phyloP scores from a whole-genome alignment of 1,140 invertebrate genomes.

The Orius insidiosus region DNA sequence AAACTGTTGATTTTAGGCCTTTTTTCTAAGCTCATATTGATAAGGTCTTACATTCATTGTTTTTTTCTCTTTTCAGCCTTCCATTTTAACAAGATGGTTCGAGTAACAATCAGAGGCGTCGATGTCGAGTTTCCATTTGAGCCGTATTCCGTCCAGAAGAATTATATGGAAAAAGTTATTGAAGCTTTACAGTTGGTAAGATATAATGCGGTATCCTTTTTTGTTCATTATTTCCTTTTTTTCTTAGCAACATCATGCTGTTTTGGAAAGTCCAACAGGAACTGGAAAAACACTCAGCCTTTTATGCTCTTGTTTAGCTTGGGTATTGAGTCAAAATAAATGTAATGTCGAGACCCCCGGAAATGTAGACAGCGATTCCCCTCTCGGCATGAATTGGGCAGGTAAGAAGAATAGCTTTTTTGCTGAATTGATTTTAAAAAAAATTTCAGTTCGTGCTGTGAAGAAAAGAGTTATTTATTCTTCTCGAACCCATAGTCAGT shows the following conservation, averaged over 20 bases:
- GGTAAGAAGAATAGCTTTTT: conserved; percentile 1
- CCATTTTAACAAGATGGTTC: too few relatives aligned
- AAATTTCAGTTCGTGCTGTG: conserved; percentile 6
- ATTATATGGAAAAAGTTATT: conserved; percentile 86
- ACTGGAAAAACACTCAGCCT: conserved; percentile 94
- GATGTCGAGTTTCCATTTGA: conserved; percentile 80
- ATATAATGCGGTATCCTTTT: too few relatives aligned
- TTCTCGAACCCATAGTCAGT: conserved; percentile 90
- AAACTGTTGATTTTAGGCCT: too few relatives aligned
- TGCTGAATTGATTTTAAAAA: conserved; percentile 4
- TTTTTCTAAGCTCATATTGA: too few relatives aligned
- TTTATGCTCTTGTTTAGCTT: conserved; percentile 80
- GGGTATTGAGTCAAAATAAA: conserved; percentile 60
- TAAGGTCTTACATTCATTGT: too few relatives aligned
- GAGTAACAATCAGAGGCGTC: not conserved
- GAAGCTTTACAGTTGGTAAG: conserved; percentile 62
- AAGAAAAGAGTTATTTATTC: conserved; percentile 75
- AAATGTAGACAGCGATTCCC: not conserved
- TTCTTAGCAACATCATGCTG: too few relatives aligned
- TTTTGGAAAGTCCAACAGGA: conserved; percentile 90
- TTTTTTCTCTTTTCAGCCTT: too few relatives aligned
- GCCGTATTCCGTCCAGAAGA: conserved; percentile 80
- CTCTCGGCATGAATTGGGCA: not conserved
- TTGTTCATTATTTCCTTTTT: too few relatives aligned
- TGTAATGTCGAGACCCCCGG: not conserved